phyloP scores from a whole-genome alignment of 2,113 vertebrate genomes.

The Gracilinanus agilis region DNA sequence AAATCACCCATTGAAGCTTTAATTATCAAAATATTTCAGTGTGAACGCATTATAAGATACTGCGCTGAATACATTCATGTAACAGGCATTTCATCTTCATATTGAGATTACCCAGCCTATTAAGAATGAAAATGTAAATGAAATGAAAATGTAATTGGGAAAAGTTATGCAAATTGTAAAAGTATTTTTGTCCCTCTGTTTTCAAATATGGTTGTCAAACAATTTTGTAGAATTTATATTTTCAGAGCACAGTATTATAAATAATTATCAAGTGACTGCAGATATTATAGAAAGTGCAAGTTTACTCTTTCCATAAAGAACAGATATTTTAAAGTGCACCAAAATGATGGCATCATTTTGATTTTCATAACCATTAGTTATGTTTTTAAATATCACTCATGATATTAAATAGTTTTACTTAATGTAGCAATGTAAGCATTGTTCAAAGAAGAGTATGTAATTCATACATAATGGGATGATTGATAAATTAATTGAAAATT shows the following conservation, averaged over 20 bases:
- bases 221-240: neutral
- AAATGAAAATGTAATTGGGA: conserved; percentile 51
- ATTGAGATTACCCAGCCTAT: conserved; percentile 56
- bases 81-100: conserved; percentile 67
- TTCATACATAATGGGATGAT: neutral
- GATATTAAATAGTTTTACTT: conserved; percentile 10
- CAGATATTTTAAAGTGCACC: neutral
- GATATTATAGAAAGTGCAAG: neutral
- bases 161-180: neutral
- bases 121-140: conserved; percentile 70
- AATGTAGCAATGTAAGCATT: neutral
- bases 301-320: neutral
- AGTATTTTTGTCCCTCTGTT: neutral
- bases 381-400: neutral
- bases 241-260: neutral
- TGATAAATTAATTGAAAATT: conserved; percentile 3
- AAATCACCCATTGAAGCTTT: conserved; percentile 82
- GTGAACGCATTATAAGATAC: conserved; percentile 66
- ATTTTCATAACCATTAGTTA: neutral
- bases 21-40: conserved; percentile 86
- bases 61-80: conserved; percentile 70
- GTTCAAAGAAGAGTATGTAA: neutral
- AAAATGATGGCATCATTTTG: neutral
- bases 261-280: neutral
- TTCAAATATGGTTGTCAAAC: neutral